Base-by-base conservation (phyloP, 2,797 vertebrate genomes). In the Galaxias olidus region DNA sequence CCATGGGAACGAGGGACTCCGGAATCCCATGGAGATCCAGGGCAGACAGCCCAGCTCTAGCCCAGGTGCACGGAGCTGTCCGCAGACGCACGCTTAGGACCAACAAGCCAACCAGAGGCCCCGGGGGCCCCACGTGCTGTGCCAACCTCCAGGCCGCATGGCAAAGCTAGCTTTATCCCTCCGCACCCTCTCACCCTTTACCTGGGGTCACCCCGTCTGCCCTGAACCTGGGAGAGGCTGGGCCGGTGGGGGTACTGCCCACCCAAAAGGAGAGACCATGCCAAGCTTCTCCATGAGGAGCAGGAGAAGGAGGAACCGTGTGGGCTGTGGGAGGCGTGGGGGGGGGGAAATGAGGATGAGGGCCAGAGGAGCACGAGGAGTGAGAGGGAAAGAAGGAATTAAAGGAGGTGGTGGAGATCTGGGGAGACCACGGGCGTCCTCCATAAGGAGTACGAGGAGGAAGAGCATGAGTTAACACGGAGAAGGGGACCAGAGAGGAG, bases 21-120 rank as follows among this genome's bases (percentile, higher is more conserved):
- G 30, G 53, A 55, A 40, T 30, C 20, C 20, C 47, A 8, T 3
- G n/a, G 49, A 50, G 49, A 50, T 50, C 49, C 49, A n/a, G 13
- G 11, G 49, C 49, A 51, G 53, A 77, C 65, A 74, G 49, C 62
- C 73, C 65, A 76, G 63, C 72, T 69, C 15, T 1, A 12, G 46
- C n/a, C 61, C 73, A 82, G 73, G 71, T 76, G 74, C 69, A 60
- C 68, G 72, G 54, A 63, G 42, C 20, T 45, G 40, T 19, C 10
- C 30, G 30, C 30, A 30, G 30, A 30, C 6, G 30, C 30, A 6
- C 6, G 30, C 6, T 30, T 30, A 30, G 30, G 69, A 74, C 61
- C 59, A 69, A 54, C 61, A 68, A 66, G 61, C 6, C 6, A 71
- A 61, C 14, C 15, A 17, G 18, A 55, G 20, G 1, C 61, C 63